Evolutionary conservation across 2,797 vertebrate species (phyloP).

Genomic region (Molossus molossus): DNA sequence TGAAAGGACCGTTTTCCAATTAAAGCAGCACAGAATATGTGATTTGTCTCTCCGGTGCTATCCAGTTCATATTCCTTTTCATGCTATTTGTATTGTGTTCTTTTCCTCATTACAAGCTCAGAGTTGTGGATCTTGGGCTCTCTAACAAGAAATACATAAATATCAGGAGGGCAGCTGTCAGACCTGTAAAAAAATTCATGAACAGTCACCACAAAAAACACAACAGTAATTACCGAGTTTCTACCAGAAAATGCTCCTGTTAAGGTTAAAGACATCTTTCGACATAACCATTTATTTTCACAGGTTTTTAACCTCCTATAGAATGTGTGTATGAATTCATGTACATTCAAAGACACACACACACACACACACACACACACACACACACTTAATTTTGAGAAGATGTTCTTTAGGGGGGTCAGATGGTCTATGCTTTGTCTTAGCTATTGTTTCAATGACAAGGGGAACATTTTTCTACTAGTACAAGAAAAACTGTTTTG

Average conservation of each 20-base stretch:
- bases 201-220: constrained; percentile 76
- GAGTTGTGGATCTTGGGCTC: constrained; percentile 72
- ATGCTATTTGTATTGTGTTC: constrained; percentile 78
- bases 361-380: background rate
- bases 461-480: background rate
- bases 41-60: constrained; percentile 81
- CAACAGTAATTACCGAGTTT: constrained; percentile 64
- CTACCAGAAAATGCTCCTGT: constrained; percentile 62
- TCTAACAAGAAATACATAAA: constrained; percentile 75
- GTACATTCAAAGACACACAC: background rate
- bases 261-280: constrained; percentile 68
- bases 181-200: constrained; percentile 54
- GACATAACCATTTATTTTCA: constrained; percentile 9
- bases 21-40: constrained; percentile 77
- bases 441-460: constrained; percentile 47
- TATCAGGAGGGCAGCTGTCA: constrained; percentile 70
- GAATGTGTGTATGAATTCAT: background rate
- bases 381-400: background rate
- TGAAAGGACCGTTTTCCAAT: constrained; percentile 75
- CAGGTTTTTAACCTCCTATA: constrained; percentile 52
- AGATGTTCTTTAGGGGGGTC: background rate
- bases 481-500: constrained; percentile 20
- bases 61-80: constrained; percentile 51
- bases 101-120: constrained; percentile 78
- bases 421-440: background rate